Evolutionary conservation across 2,797 vertebrate genomes (phyloP).

Genomic region (Tympanoctomys barrerae): DNA sequence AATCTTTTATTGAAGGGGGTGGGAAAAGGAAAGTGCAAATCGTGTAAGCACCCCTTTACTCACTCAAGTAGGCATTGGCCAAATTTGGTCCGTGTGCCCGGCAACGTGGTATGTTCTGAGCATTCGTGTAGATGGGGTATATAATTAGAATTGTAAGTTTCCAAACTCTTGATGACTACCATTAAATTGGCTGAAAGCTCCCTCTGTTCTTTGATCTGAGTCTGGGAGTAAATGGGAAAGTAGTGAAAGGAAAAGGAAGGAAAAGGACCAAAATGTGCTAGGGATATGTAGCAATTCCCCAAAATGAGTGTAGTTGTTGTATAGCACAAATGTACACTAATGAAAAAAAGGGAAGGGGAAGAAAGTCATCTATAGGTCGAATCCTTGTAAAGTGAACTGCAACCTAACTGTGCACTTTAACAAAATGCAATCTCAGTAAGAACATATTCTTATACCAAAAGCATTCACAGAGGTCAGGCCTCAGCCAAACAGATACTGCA

Average conservation of each 20-base stretch:
- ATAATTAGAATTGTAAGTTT: background rate
- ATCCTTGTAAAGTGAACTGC: background rate
- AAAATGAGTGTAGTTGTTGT: background rate
- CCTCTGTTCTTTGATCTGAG: background rate
- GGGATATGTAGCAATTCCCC: background rate
- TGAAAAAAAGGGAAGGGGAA: background rate
- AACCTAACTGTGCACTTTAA: background rate
- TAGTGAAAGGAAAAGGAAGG: background rate
- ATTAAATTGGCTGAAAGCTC: background rate
- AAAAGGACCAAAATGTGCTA: background rate
- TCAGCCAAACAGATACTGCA: background rate
- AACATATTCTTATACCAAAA: background rate
- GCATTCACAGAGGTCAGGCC: no score
- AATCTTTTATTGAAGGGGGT: slow-evolving; percentile 11
- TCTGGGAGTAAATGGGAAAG: background rate
- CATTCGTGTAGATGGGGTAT: background rate
- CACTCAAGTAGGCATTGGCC: background rate
- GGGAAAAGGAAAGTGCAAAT: background rate
- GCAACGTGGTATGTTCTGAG: background rate
- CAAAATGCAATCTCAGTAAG: background rate
- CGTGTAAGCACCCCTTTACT: background rate
- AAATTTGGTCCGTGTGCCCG: background rate
- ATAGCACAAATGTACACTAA: background rate
- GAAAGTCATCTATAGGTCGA: background rate
- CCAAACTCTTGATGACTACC: background rate